Evolutionary conservation across 2,797 vertebrate species (phyloP).

Genomic region (Rhabdophis nuchalis): DNA sequence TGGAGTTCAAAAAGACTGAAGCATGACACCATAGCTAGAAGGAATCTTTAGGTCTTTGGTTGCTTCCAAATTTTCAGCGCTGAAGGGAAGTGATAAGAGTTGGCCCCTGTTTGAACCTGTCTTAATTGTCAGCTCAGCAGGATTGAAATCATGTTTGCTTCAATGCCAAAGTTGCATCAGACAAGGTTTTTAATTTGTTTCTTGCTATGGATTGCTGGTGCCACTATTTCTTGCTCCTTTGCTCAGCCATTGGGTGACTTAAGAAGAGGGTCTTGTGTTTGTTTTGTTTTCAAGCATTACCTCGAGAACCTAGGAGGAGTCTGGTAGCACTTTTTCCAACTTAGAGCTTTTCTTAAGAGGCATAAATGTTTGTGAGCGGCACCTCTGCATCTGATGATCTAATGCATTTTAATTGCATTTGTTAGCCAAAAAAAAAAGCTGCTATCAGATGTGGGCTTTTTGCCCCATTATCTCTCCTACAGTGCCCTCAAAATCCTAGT

Average conservation of each 20-base stretch:
- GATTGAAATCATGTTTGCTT: background rate
- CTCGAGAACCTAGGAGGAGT: background rate
- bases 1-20: background rate
- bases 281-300: background rate
- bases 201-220: background rate
- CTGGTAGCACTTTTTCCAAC: background rate
- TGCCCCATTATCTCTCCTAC: background rate
- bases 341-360: background rate
- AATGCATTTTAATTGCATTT: background rate
- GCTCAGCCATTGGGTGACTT: background rate
- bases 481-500: background rate
- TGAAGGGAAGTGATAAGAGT: background rate
- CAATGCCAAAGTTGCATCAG: background rate
- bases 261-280: background rate
- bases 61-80: background rate
- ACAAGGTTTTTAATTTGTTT: background rate
- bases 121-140: background rate
- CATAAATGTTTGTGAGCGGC: background rate
- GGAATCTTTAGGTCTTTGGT: background rate
- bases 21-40: background rate
- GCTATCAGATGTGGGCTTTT: background rate
- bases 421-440: background rate
- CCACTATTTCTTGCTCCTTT: background rate
- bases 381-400: background rate
- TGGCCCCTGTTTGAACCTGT: background rate